Evolutionary conservation across 2,888 invertebrate species (phyloP), one percentile per base, ranked within the genome.

Genomic region (Orchestes rusci): DNA sequence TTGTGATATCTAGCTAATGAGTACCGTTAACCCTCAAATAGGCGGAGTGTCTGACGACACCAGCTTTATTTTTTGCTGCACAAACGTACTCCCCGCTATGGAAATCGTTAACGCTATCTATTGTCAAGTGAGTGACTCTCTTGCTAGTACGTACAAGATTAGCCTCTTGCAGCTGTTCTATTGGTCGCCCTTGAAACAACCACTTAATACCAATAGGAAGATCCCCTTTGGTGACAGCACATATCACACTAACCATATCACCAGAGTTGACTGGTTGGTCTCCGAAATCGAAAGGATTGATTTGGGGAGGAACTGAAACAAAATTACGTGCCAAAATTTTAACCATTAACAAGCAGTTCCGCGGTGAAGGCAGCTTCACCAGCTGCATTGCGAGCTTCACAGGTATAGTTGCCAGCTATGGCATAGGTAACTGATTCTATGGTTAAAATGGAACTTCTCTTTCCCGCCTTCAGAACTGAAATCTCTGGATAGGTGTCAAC

Each of bases 161-260:
- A 27, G 69, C 63, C 42, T 70, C 70, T 35, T 61, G 57, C 5
- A 27, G 29, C 29, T 64, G 16, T 23, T 38, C 45, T 18, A 49
- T 34, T 10, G 39, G 29, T 31, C 18, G 33, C 5, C 65, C 65
- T 50, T 72, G 67, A 36, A 70, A 60, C 1, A 62, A 67, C 71
- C 62, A 63, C 17, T 51, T 54, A 18, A 63, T 60, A 28, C 58
- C 57, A 37, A 61, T 71, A 43, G 84, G 84, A 51, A 73, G 66
- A 62, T 85, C 84, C 42, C 84, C 82, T 66, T 80, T 79, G 33
- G 74, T 73, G 51, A 79, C 73, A 54, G 77, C 73, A 69, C 82
- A 82, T 49, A 65, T 70, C 56, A 80, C 71, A 53, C 76, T 77
- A 51, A 77, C 73, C 55, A 76, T 74, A 61, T 80, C 80, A 40